A percentile compares a stretch with the other conserved stretches of the same genome.
phyloP scores from a whole-genome alignment of 2,797 vertebrate genomes.

The Geotrypetes seraphini region DNA sequence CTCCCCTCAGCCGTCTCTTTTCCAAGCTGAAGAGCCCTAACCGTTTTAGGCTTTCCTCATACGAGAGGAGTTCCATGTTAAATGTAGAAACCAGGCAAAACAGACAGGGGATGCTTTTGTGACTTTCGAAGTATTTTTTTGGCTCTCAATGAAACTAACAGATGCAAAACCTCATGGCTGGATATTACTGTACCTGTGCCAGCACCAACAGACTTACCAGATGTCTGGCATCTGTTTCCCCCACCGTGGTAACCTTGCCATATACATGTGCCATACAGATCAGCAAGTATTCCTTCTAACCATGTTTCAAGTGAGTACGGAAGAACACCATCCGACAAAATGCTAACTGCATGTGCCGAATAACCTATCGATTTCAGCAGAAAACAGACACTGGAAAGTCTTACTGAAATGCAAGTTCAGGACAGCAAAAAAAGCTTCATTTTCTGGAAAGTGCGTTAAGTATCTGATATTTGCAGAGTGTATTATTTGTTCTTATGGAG shows the following conservation, averaged over 20 bases:
- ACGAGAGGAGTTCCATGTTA: too few species aligned
- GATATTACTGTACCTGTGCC: constrained; percentile 29
- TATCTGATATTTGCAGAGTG: constrained; percentile 9
- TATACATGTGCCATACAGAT: constrained; percentile 15
- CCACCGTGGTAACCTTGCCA: constrained; percentile 21
- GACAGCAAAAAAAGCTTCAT: background rate
- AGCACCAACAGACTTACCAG: constrained; percentile 38
- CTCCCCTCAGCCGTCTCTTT: too few species aligned
- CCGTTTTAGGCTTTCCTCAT: too few species aligned
- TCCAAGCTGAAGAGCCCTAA: too few species aligned
- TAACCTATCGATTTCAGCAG: background rate
- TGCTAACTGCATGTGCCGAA: too few species aligned
- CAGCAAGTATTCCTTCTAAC: constrained; percentile 7
- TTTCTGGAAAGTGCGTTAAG: constrained; percentile 2
- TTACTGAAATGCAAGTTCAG: constrained; percentile 4
- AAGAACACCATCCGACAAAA: background rate
- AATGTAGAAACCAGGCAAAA: constrained; percentile 37
- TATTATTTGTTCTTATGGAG: too few species aligned
- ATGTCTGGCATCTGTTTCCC: constrained; percentile 35
- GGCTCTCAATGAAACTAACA: constrained; percentile 37
- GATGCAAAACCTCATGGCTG: constrained; percentile 37
- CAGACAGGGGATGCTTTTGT: constrained; percentile 36
- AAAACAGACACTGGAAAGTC: background rate
- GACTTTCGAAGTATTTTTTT: constrained; percentile 36
- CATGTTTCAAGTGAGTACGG: constrained; percentile 15